phyloP scores from a whole-genome alignment of 2,888 invertebrate species.

The Arenicola marina region DNA sequence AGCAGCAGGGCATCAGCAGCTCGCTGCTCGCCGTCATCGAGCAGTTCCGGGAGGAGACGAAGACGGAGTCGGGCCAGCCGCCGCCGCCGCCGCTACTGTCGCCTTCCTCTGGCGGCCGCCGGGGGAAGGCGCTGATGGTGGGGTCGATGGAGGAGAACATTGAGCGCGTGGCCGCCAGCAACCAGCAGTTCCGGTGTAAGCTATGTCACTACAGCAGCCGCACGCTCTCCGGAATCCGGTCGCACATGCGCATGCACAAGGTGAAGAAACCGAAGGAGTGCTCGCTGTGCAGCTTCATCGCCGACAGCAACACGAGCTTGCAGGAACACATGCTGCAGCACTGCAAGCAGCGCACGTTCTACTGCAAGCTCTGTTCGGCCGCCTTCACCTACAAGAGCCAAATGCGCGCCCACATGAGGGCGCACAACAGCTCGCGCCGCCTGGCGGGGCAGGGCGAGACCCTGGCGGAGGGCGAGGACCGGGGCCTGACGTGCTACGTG shows the following conservation, averaged over 20 bases:
- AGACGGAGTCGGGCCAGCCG: slow-evolving; percentile 42
- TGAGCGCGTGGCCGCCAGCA: slow-evolving; percentile 35
- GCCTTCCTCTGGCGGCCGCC: background rate
- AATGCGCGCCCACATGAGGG: slow-evolving; percentile 57
- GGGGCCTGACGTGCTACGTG: background rate
- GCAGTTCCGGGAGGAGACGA: slow-evolving; percentile 50
- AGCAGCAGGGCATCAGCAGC: slow-evolving; percentile 49
- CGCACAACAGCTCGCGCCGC: too few species aligned
- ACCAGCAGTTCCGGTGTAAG: slow-evolving; percentile 50
- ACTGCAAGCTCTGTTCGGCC: slow-evolving; percentile 52
- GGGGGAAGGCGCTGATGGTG: slow-evolving; percentile 7
- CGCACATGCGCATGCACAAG: slow-evolving; percentile 56
- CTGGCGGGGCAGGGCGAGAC: too few species aligned
- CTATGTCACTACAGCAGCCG: slow-evolving; percentile 54
- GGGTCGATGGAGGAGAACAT: background rate
- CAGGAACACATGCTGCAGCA: slow-evolving; percentile 59
- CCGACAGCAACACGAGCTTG: slow-evolving; percentile 47
- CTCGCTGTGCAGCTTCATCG: slow-evolving; percentile 53
- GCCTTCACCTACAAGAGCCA: slow-evolving; percentile 58
- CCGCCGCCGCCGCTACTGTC: slow-evolving; percentile 14
- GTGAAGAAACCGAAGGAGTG: slow-evolving; percentile 56
- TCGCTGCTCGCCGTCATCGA: slow-evolving; percentile 59
- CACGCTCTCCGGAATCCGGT: slow-evolving; percentile 41
- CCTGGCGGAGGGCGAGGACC: background rate
- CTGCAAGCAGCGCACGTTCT: slow-evolving; percentile 54